A percentile compares a stretch with the other conserved stretches of the same genome.
Conservation (phyloP, 1,140 invertebrate species). For the Marisa cornuarietis region DNA sequence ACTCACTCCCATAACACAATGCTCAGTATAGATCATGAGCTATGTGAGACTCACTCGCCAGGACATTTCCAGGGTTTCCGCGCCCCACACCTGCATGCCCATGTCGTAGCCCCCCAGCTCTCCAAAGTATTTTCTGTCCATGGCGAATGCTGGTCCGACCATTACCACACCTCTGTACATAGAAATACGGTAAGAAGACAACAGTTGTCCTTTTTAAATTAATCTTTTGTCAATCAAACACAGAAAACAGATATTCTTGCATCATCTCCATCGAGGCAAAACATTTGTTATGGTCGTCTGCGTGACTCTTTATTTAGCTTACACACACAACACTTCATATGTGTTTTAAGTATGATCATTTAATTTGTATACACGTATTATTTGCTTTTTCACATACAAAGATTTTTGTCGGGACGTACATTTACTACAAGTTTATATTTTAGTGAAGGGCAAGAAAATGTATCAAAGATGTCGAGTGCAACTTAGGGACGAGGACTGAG, state of each 20-base stretch:
- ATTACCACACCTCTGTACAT: constrained; percentile 74
- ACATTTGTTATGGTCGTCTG: not conserved
- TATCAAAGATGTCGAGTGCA: not conserved
- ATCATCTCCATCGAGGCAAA: not conserved
- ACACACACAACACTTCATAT: not conserved
- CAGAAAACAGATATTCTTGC: not conserved
- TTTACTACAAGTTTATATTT: too few relatives aligned
- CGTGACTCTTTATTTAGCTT: not conserved
- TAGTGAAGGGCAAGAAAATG: too few relatives aligned
- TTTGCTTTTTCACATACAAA: not conserved
- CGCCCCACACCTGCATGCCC: constrained; percentile 83
- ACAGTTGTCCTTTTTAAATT: not conserved
- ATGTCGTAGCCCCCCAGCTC: constrained; percentile 75
- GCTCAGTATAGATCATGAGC: too few relatives aligned
- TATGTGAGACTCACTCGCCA: constrained; percentile 44
- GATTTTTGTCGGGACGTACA: not conserved
- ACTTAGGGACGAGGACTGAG: constrained; percentile 27
- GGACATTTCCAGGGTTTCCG: constrained; percentile 90
- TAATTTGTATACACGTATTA: not conserved
- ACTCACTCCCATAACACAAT: too few relatives aligned
- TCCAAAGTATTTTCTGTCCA: constrained; percentile 87
- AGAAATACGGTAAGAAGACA: not conserved
- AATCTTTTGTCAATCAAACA: not conserved
- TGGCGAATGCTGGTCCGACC: constrained; percentile 96
- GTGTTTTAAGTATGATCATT: not conserved